Conservation (phyloP, 2,113 vertebrate genomes). For the Pycnonotus jocosus region DNA sequence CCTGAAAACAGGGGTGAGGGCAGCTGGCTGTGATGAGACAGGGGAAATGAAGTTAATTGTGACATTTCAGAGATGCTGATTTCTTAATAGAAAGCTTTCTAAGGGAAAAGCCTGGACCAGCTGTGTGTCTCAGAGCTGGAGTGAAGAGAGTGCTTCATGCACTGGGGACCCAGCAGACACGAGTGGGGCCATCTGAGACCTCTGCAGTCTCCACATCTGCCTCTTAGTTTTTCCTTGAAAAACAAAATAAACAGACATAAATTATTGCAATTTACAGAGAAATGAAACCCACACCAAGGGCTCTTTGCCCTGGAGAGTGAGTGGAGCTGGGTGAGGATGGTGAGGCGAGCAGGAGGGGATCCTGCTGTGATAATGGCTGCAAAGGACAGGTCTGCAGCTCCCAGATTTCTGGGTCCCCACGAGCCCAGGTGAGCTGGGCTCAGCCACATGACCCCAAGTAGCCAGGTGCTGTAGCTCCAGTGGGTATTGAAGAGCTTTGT, state of each 20-base stretch:
- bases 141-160: neutral
- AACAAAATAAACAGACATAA: neutral
- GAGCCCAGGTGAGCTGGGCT: neutral
- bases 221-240: neutral
- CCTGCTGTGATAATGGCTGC: neutral
- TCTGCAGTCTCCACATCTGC: neutral
- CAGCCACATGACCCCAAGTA: rapidly evolving
- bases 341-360: neutral
- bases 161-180: neutral
- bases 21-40: neutral
- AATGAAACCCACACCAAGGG: neutral
- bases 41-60: conserved; percentile 15
- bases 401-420: rapidly evolving
- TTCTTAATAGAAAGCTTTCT: neutral
- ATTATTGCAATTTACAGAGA: too few relatives aligned
- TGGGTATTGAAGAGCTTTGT: neutral
- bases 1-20: neutral
- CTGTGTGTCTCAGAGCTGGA: neutral
- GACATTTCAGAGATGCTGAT: neutral
- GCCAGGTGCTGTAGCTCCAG: neutral
- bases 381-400: neutral
- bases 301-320: neutral
- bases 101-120: neutral
- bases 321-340: neutral
- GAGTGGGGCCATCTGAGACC: neutral